Percentiles rank a stretch among this genome's conserved stretches.
Evolutionary conservation across 2,797 vertebrate species (phyloP).

Genomic region (Sebastolobus alascanus): DNA sequence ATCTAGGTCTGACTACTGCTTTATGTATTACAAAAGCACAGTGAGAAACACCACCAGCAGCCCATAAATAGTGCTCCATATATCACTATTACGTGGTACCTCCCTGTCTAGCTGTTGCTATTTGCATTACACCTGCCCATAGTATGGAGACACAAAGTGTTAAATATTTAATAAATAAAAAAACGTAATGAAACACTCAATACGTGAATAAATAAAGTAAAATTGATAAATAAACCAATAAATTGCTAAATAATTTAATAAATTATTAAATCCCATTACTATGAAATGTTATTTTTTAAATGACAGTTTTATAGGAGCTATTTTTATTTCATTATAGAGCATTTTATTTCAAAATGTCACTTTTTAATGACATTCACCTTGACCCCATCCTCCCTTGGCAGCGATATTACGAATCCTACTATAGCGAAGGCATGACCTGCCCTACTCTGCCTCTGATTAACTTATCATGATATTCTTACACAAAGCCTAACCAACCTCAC

Average conservation of each 20-base stretch:
- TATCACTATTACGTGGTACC: constrained; percentile 8
- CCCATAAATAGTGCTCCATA: constrained; percentile 26
- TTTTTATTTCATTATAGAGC: not conserved
- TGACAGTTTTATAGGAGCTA: not conserved
- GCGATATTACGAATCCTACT: no score
- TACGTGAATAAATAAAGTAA: not conserved
- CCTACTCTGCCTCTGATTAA: no score
- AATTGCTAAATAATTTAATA: not conserved
- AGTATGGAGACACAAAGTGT: constrained; percentile 2
- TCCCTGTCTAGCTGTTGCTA: constrained; percentile 2
- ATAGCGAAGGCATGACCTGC: no score
- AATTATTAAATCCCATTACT: not conserved
- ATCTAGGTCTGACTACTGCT: constrained; percentile 21
- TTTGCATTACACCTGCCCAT: constrained; percentile 11
- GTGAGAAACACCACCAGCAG: constrained; percentile 43
- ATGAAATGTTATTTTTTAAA: not conserved
- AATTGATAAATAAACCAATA: not conserved
- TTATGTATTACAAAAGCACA: constrained; percentile 38
- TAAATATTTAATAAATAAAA: not conserved
- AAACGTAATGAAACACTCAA: not conserved
- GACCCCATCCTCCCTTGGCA: not conserved
- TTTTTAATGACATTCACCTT: not conserved
- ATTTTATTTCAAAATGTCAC: not conserved
- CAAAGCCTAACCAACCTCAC: no score
- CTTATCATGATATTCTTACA: no score